These are phyloP conservation scores for Lacanobia wlatinum DNA, from an alignment of 2,888 invertebrate species.

Conservation along the genomic window DNA sequence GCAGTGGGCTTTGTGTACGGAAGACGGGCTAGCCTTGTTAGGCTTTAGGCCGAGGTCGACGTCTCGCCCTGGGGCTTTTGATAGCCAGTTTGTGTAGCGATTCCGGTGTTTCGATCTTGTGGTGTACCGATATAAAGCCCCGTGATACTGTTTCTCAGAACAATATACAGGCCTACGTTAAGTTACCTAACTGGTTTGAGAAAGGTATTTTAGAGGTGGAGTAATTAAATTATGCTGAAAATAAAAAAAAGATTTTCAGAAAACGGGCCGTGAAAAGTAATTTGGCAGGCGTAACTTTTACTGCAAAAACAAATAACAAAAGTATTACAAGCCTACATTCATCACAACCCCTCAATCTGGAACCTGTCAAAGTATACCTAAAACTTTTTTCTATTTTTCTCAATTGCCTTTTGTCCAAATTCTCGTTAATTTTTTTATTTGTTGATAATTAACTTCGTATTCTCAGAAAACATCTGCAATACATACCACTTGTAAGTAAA, in stretches of 20 bases:
- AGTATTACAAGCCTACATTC: not conserved
- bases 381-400: conserved; percentile 21
- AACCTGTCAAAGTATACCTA: conserved; percentile 24
- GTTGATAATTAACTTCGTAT: conserved; percentile 45
- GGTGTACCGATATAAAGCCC: conserved; percentile 12
- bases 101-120: conserved; percentile 22
- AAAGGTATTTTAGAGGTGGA: not conserved
- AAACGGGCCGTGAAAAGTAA: not conserved
- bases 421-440: conserved; percentile 47
- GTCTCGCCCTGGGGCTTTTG: conserved; percentile 37
- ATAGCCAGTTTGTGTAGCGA: conserved; percentile 31
- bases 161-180: not conserved
- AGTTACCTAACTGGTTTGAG: not conserved
- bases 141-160: not conserved
- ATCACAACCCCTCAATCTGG: conserved; percentile 14
- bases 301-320: not conserved
- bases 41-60: conserved; percentile 31
- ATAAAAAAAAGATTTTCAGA: not conserved
- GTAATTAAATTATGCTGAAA: not conserved
- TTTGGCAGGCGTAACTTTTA: not conserved
- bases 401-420: conserved; percentile 44
- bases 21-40: conserved; percentile 26
- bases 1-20: conserved; percentile 38
- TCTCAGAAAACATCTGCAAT: conserved; percentile 59
- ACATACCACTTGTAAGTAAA: conserved; percentile 46